These are phyloP conservation scores for Actenoides hombroni DNA, from an alignment of 2,113 vertebrate species.

Conservation along the genomic window DNA sequence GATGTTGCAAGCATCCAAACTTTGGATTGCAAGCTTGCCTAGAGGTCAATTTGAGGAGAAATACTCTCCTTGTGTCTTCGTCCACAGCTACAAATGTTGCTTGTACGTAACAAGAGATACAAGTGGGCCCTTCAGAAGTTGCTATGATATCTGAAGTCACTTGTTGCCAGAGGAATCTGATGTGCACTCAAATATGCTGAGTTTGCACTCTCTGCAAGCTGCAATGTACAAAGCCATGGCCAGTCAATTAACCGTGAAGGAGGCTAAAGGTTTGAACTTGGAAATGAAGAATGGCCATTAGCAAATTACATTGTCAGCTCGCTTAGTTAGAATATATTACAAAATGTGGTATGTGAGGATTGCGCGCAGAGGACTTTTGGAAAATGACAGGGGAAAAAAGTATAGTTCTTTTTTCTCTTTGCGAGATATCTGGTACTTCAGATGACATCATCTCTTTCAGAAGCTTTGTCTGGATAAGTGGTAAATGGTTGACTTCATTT, in stretches of 20 bases:
- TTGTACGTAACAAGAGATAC: not conserved
- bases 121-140: not conserved
- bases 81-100: not conserved
- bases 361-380: not conserved
- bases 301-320: not conserved
- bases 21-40: not conserved
- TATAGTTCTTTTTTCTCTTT: not conserved
- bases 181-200: not conserved
- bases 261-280: not conserved
- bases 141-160: conserved; percentile 26
- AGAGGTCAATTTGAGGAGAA: not conserved
- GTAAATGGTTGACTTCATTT: not conserved
- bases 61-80: not conserved
- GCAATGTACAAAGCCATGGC: not conserved
- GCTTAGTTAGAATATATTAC: not conserved
- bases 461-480: not conserved
- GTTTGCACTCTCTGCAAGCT: conserved; percentile 10
- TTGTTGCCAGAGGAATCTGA: conserved; percentile 36
- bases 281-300: not conserved
- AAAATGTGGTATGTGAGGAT: not conserved
- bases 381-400: not conserved
- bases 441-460: not conserved
- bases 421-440: not conserved
- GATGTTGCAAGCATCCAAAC: not conserved
- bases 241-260: not conserved